Conservation (phyloP, 2,797 vertebrate species). For the Poecilia wingei region DNA sequence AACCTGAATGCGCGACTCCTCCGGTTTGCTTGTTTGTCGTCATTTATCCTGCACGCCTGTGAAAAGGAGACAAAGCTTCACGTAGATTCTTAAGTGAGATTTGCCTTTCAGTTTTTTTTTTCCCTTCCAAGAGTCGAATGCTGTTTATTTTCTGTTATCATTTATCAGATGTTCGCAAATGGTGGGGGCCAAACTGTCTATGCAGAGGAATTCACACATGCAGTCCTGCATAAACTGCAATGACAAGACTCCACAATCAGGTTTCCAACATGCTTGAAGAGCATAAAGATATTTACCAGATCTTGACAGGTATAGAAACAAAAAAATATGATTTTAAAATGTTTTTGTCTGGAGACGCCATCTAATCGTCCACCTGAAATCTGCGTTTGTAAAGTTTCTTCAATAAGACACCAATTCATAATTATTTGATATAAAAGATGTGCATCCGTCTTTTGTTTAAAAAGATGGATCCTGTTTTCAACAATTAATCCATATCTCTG, state of each 20-base stretch:
- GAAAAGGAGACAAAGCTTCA: slow-evolving; percentile 40
- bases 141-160: slow-evolving; percentile 26
- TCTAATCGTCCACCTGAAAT: neutral
- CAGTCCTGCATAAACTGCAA: slow-evolving; percentile 35
- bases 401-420: neutral
- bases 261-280: neutral
- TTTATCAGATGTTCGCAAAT: slow-evolving; percentile 42
- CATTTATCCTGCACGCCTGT: slow-evolving; percentile 55
- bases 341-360: neutral
- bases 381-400: neutral
- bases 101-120: slow-evolving; percentile 14
- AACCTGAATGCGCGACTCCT: slow-evolving; percentile 65
- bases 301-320: neutral
- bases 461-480: neutral
- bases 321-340: neutral
- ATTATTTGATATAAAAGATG: neutral
- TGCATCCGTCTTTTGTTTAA: neutral
- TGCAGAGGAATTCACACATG: slow-evolving; percentile 26
- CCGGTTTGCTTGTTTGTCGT: slow-evolving; percentile 62
- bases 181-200: slow-evolving; percentile 26
- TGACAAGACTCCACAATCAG: neutral
- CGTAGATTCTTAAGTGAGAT: slow-evolving; percentile 27
- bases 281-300: neutral
- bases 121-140: slow-evolving; percentile 10
- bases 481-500: neutral